Conservation (phyloP, 2,113 vertebrate genomes). For the Platanista minor region DNA sequence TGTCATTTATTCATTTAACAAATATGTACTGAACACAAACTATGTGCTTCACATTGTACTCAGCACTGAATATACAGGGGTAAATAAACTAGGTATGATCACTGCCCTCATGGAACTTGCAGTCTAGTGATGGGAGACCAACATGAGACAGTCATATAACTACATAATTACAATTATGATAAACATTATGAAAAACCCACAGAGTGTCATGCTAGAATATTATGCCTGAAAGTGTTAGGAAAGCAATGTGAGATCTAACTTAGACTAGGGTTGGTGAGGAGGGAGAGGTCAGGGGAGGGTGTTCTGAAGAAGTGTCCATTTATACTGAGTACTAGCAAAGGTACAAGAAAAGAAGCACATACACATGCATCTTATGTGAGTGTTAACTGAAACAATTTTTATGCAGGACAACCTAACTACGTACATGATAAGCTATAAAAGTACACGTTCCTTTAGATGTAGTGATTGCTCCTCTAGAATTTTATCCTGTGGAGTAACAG, state of each 20-base stretch:
- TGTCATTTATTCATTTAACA: neutral
- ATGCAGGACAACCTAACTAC: neutral
- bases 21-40: neutral
- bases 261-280: neutral
- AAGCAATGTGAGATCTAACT: neutral
- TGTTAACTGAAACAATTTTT: neutral
- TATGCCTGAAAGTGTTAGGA: neutral
- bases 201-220: neutral
- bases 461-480: neutral
- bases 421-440: neutral
- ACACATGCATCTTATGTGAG: neutral
- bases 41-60: neutral
- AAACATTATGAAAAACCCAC: neutral
- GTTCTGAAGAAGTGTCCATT: neutral
- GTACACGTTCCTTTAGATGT: neutral
- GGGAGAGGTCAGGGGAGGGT: neutral
- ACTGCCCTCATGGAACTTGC: neutral
- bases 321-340: neutral
- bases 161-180: neutral
- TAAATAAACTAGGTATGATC: neutral
- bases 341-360: neutral
- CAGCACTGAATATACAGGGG: neutral
- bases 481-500: neutral
- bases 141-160: neutral
- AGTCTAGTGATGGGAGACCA: neutral